Evolutionary conservation across 2,888 invertebrate genomes (phyloP).

Genomic region (Koerneria pararmatus): DNA sequence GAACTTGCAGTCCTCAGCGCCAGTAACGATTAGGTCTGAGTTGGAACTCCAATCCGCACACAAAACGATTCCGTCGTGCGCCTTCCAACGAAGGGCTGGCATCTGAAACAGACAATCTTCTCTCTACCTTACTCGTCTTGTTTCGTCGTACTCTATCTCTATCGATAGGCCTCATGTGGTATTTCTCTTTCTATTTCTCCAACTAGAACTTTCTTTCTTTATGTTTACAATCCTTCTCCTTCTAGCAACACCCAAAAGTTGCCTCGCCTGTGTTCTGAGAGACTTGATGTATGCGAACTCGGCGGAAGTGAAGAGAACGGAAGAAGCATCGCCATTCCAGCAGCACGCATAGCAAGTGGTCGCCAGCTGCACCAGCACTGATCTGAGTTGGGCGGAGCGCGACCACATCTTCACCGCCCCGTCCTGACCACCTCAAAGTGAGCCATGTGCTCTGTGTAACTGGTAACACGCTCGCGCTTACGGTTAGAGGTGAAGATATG

Average conservation of each 20-base stretch:
- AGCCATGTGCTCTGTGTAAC: background rate
- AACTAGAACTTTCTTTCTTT: background rate
- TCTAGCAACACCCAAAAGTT: conserved; percentile 11
- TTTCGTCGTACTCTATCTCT: too few relatives aligned
- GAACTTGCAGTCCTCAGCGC: conserved; percentile 75
- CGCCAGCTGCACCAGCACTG: conserved; percentile 70
- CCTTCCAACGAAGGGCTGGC: conserved; percentile 73
- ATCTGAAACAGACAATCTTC: too few relatives aligned
- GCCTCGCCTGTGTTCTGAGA: conserved; percentile 61
- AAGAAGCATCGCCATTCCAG: conserved; percentile 49
- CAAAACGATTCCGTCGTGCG: conserved; percentile 87
- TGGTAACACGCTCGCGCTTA: too few relatives aligned
- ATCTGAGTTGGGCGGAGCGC: conserved; percentile 80
- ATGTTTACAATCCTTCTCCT: background rate
- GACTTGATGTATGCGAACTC: conserved; percentile 68
- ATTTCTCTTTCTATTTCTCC: conserved; percentile 62
- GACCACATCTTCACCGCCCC: conserved; percentile 96
- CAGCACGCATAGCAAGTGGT: conserved; percentile 38
- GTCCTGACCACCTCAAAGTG: conserved; percentile 79
- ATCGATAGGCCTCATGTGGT: conserved; percentile 10
- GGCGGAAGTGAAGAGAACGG: conserved; percentile 66
- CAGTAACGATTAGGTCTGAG: conserved; percentile 68
- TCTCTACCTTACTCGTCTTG: conserved; percentile 63
- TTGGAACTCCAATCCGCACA: conserved; percentile 68
- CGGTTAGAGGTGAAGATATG: too few relatives aligned